phyloP scores from a whole-genome alignment of 2,797 vertebrate genomes.

The Enteromius fasciolatus region DNA sequence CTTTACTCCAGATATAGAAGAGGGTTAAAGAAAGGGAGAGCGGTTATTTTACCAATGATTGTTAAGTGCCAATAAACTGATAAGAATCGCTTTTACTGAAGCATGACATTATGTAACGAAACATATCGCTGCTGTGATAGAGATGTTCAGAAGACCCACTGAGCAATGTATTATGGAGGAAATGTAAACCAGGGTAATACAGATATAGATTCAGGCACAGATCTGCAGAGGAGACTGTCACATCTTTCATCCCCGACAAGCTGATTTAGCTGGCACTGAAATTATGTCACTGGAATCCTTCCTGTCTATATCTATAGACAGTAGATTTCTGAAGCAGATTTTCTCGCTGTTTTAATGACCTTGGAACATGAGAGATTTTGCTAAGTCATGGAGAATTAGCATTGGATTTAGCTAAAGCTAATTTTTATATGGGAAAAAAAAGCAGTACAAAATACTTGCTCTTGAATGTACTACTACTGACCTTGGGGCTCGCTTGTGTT shows the following conservation, averaged over 20 bases:
- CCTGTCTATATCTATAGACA: neutral
- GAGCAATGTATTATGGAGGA: neutral
- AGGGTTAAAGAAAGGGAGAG: neutral
- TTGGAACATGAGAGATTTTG: conserved; percentile 6
- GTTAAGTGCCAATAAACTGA: neutral
- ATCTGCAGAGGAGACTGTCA: neutral
- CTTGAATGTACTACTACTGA: conserved; percentile 10
- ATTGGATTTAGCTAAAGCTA: neutral
- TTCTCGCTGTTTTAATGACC: neutral
- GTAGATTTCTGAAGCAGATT: neutral
- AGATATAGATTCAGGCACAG: neutral
- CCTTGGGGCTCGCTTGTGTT: neutral
- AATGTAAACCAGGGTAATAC: neutral
- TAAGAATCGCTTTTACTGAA: conserved; percentile 11
- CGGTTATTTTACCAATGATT: neutral
- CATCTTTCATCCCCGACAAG: neutral
- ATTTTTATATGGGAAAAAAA: neutral
- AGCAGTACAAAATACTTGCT: neutral
- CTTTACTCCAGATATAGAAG: neutral
- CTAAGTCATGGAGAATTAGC: neutral
- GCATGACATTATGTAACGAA: neutral
- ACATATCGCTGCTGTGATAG: neutral
- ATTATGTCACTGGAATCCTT: neutral
- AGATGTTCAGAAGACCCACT: neutral
- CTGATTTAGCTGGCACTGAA: neutral